Evolutionary conservation across 2,113 vertebrate genomes (phyloP).

Genomic region (Oreocharis arfaki): DNA sequence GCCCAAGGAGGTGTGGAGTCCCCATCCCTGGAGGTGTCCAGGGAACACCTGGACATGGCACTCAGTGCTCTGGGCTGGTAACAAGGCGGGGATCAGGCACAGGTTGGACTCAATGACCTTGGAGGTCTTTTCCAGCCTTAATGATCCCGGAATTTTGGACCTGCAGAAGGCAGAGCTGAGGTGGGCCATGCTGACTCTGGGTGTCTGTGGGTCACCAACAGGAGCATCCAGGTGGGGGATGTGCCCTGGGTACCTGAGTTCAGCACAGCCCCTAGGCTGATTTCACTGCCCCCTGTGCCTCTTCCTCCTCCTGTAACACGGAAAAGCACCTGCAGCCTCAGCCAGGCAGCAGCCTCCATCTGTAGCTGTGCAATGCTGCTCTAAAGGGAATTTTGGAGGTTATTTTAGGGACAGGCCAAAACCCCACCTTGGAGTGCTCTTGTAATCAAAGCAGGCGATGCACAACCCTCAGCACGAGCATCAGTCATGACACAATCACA

Average conservation of each 20-base stretch:
- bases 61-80: neutral
- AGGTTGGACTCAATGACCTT: neutral
- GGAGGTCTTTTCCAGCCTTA: neutral
- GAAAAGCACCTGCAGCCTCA: neutral
- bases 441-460: neutral
- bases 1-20: neutral
- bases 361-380: neutral
- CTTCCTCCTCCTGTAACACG: neutral
- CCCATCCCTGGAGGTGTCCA: neutral
- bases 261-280: neutral
- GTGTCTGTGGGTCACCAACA: neutral
- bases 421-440: neutral
- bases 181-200: rapidly evolving
- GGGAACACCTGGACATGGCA: neutral
- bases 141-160: neutral
- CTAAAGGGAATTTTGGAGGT: neutral
- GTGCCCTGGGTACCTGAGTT: neutral
- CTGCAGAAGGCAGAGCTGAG: neutral
- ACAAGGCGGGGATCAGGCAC: neutral
- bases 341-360: neutral
- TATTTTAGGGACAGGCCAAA: neutral
- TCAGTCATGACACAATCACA: rapidly evolving
- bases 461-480: neutral
- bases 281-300: neutral
- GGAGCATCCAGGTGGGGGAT: neutral